A percentile compares a stretch with the other conserved stretches of the same genome.
Conservation (phyloP, 2,797 vertebrate species). For the Apogon hyalosoma region DNA sequence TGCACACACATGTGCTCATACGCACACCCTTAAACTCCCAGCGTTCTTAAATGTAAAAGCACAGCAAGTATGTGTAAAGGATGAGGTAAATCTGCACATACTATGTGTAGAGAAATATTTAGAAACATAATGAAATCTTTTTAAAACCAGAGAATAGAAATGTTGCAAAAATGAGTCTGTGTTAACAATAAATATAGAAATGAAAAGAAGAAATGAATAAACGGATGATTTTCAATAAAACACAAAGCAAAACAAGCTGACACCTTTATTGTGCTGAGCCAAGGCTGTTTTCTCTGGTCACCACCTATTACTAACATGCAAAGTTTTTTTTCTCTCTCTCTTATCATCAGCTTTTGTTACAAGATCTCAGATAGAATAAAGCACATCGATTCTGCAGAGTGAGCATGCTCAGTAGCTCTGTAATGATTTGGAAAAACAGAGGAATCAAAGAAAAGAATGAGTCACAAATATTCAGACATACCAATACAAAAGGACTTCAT, state of each 20-base stretch:
- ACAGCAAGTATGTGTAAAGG: not conserved
- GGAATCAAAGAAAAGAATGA: not conserved
- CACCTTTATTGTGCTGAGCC: not conserved
- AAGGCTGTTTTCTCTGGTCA: constrained; percentile 22
- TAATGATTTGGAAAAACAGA: not conserved
- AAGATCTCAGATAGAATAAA: constrained; percentile 26
- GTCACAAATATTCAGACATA: constrained; percentile 5
- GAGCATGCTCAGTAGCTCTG: constrained; percentile 1
- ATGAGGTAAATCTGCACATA: not conserved
- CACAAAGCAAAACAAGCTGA: constrained; percentile 2
- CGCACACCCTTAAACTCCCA: not conserved
- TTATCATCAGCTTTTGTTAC: constrained; percentile 26
- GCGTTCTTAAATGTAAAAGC: not conserved
- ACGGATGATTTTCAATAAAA: constrained; percentile 4
- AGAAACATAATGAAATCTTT: not conserved
- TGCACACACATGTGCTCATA: constrained; percentile 1
- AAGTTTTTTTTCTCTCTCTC: constrained; percentile 19
- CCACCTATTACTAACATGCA: not conserved
- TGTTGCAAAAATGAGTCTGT: not conserved
- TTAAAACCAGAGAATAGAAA: not conserved
- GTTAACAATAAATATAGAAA: not conserved
- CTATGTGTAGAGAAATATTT: not conserved
- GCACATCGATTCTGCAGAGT: not conserved
- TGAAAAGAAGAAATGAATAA: constrained; percentile 1
- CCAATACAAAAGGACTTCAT: not conserved